A percentile compares a stretch with the other conserved stretches of the same genome.
These are phyloP conservation scores for Hypothenemus hampei DNA, from an alignment of 1,140 invertebrate genomes.

Conservation along the genomic window DNA sequence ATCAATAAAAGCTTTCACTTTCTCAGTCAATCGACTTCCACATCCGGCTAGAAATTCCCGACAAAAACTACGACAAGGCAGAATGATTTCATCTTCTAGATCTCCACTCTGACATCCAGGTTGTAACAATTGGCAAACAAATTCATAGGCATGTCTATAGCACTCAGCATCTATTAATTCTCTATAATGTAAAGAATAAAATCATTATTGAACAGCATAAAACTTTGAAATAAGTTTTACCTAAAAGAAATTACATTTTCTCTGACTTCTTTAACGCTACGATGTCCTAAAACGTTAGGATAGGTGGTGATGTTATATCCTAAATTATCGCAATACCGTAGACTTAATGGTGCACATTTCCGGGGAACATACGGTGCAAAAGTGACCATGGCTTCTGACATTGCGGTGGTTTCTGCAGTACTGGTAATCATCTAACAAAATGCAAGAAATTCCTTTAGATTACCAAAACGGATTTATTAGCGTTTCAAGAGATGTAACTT, in stretches of 20 bases:
- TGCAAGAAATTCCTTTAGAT: neutral
- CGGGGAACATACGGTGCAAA: slow-evolving; percentile 53
- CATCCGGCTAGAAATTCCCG: slow-evolving; percentile 79
- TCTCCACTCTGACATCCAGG: slow-evolving; percentile 60
- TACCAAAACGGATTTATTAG: no score
- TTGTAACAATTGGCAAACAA: slow-evolving; percentile 79
- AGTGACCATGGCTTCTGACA: slow-evolving; percentile 41
- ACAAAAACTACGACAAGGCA: slow-evolving; percentile 80
- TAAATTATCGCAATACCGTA: slow-evolving; percentile 68
- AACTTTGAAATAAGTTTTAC: slow-evolving; percentile 45
- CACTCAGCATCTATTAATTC: slow-evolving; percentile 85
- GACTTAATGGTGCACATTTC: slow-evolving; percentile 60
- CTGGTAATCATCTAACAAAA: slow-evolving; percentile 44
- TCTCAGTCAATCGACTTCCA: slow-evolving; percentile 63
- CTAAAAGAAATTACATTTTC: slow-evolving; percentile 77
- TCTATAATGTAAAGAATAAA: no score
- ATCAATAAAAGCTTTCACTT: slow-evolving; percentile 66
- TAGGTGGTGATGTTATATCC: slow-evolving; percentile 78
- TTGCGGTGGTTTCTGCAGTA: slow-evolving; percentile 45
- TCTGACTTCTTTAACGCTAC: slow-evolving; percentile 60
- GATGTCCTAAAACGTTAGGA: slow-evolving; percentile 69
- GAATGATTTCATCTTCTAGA: slow-evolving; percentile 53
- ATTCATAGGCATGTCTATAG: slow-evolving; percentile 76
- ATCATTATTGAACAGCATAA: no score
- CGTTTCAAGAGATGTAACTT: no score